Evolutionary conservation across 2,888 invertebrate genomes (phyloP).

Genomic region (Eucriotettix oculatus): DNA sequence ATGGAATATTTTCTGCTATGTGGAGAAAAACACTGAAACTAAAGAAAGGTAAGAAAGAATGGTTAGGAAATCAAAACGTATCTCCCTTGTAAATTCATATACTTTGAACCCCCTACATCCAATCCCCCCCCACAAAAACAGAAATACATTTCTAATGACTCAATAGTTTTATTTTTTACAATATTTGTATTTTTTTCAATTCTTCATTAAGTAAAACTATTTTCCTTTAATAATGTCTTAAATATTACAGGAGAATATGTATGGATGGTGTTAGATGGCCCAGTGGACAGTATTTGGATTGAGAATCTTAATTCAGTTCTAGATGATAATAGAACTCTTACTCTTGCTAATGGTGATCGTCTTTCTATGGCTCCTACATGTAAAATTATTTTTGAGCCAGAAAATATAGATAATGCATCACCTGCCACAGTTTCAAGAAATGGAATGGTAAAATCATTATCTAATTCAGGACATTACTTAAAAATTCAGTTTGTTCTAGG

Average conservation of each 20-base stretch:
- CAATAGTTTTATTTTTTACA: too few relatives aligned
- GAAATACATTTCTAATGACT: too few relatives aligned
- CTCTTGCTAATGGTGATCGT: conserved; percentile 88
- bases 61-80: not conserved
- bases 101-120: not conserved
- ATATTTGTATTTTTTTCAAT: too few relatives aligned
- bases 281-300: conserved; percentile 96
- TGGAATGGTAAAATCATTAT: conserved; percentile 44
- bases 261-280: conserved; percentile 91
- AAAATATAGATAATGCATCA: conserved; percentile 94
- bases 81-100: not conserved
- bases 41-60: conserved; percentile 40
- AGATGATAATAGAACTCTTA: conserved; percentile 90
- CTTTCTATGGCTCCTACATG: conserved; percentile 86
- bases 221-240: too few relatives aligned
- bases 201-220: too few relatives aligned
- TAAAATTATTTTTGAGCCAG: conserved; percentile 93
- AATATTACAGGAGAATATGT: conserved; percentile 53
- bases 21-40: conserved; percentile 88
- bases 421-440: conserved; percentile 92
- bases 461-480: too few relatives aligned
- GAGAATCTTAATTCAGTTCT: conserved; percentile 94
- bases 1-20: conserved; percentile 90
- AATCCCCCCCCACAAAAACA: not conserved
- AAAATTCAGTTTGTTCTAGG: too few relatives aligned